Evolutionary conservation across 1,140 invertebrate species (phyloP).

Genomic region (Mycetomoellerius zeteki): DNA sequence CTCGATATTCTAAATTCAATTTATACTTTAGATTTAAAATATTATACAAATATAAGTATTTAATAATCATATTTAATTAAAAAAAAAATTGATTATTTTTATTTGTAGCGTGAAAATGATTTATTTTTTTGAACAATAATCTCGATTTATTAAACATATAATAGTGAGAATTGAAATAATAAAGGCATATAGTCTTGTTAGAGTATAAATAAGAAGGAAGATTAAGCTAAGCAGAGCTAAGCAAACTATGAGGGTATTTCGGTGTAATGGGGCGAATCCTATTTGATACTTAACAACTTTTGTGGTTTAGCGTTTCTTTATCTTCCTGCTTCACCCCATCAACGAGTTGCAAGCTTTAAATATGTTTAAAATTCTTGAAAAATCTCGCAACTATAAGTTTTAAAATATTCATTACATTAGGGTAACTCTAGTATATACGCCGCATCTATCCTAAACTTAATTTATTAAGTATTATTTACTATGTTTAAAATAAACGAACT

Average conservation of each 20-base stretch:
- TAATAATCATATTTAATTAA: background rate
- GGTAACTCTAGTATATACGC: too few species aligned
- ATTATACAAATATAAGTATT: background rate
- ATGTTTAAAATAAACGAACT: too few species aligned
- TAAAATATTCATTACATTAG: background rate
- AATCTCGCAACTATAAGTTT: background rate
- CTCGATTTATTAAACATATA: background rate
- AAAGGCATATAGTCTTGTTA: slow-evolving; percentile 23
- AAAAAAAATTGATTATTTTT: background rate
- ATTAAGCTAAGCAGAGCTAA: slow-evolving; percentile 30
- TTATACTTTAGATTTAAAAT: background rate
- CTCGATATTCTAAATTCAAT: background rate
- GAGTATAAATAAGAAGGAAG: slow-evolving; percentile 3
- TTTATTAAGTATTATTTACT: too few species aligned
- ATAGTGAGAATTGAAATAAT: slow-evolving; percentile 27
- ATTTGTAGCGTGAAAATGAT: background rate
- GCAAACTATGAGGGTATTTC: slow-evolving; percentile 61
- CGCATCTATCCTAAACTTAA: too few species aligned
- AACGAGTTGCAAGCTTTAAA: slow-evolving; percentile 11
- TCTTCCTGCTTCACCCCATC: slow-evolving; percentile 5
- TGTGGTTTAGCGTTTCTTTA: slow-evolving; percentile 53
- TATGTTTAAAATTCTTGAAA: background rate
- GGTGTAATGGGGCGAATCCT: slow-evolving; percentile 72
- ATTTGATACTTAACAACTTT: slow-evolving; percentile 70
- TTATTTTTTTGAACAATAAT: background rate